A percentile compares a stretch with the other conserved stretches of the same genome.
phyloP scores from a whole-genome alignment of 53 echinoderm and acorn worm genomes.

The Holothuria leucospilota region DNA sequence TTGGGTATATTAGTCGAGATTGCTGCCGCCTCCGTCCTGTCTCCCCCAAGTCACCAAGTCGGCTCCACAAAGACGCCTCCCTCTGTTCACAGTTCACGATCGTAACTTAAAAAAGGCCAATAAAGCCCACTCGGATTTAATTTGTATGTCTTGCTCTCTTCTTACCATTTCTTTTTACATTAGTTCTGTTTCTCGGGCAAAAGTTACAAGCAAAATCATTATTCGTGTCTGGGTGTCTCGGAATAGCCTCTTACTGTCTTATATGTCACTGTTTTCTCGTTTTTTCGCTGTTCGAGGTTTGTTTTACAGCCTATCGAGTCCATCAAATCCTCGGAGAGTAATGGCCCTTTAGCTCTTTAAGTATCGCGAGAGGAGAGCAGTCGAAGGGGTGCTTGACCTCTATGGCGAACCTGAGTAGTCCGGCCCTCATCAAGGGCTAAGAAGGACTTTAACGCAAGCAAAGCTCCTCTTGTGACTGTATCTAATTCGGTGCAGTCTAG shows the following conservation, averaged over 20 bases:
- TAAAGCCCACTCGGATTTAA: constrained; percentile 40
- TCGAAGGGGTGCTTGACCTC: constrained; percentile 26
- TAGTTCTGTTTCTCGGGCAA: constrained; percentile 39
- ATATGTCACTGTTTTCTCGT: background rate
- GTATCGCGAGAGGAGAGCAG: constrained; percentile 3
- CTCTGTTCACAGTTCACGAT: constrained; percentile 21
- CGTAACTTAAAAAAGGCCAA: constrained; percentile 23
- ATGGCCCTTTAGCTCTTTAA: constrained; percentile 34
- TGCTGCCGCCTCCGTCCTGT: background rate
- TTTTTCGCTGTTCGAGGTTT: constrained; percentile 10
- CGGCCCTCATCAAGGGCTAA: constrained; percentile 18
- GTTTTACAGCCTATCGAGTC: constrained; percentile 43
- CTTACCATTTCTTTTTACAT: constrained; percentile 32
- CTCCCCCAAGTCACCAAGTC: constrained; percentile 14
- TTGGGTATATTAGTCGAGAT: constrained; percentile 19
- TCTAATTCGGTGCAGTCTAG: constrained; percentile 30
- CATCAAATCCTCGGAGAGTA: background rate
- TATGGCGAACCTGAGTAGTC: background rate
- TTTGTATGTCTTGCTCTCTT: constrained; percentile 32
- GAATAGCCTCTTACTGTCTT: constrained; percentile 9
- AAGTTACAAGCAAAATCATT: constrained; percentile 35
- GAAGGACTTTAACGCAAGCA: background rate
- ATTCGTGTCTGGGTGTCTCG: background rate
- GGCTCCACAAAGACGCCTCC: constrained; percentile 19
- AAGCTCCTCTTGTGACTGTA: constrained; percentile 8